Evolutionary conservation across 2,113 vertebrate genomes (phyloP).

Genomic region (Gallinago undulata): DNA sequence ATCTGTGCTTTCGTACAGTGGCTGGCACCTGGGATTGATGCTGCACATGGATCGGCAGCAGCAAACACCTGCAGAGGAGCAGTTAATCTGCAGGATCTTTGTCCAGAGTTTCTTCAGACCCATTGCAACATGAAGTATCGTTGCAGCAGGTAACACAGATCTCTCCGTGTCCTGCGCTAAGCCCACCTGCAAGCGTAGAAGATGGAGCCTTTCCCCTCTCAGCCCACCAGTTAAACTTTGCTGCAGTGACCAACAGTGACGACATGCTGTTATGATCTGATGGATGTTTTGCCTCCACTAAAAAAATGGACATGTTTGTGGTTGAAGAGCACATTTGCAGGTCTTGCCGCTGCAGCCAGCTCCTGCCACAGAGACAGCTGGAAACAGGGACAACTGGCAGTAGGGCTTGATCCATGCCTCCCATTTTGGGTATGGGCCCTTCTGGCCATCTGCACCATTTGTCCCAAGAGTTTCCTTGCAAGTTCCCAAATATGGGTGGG

Average conservation of each 20-base stretch:
- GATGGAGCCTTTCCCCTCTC: not conserved
- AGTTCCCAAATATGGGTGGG: not conserved
- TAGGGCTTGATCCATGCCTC: accelerated
- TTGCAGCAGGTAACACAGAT: not conserved
- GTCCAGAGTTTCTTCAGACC: not conserved
- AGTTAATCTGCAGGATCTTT: not conserved
- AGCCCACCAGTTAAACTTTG: not conserved
- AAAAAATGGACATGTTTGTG: not conserved
- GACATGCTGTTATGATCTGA: accelerated
- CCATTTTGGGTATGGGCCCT: accelerated
- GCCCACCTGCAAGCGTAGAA: not conserved
- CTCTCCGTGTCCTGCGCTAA: not conserved
- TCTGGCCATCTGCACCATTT: not conserved
- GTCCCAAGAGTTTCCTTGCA: not conserved
- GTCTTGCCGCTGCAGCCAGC: not conserved
- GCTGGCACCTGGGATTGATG: not conserved
- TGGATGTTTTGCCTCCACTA: not conserved
- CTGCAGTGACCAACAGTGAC: not conserved
- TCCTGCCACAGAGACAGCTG: not conserved
- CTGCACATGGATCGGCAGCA: not conserved
- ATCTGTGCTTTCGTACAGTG: not conserved
- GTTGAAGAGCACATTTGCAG: not conserved
- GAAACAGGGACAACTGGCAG: not conserved
- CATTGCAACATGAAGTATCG: not conserved
- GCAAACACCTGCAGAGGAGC: not conserved